Percentiles rank a stretch among this genome's conserved stretches.
phyloP scores from a whole-genome alignment of 2,113 vertebrate species.

The Amazona guildingii region DNA sequence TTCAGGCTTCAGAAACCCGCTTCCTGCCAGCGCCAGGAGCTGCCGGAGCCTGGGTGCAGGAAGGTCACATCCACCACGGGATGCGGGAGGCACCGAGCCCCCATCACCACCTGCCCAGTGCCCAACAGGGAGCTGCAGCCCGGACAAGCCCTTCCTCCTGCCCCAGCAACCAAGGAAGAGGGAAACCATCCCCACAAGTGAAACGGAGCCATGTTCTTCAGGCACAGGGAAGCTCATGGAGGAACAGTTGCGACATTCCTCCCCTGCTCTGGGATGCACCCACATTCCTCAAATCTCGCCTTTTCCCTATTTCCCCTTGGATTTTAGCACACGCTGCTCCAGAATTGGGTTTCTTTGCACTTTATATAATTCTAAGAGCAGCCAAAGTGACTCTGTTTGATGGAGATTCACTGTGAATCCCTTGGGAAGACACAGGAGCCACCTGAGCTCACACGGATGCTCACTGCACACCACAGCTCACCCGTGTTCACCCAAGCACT shows the following conservation, averaged over 20 bases:
- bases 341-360: fast-evolving
- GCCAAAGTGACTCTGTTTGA: not conserved
- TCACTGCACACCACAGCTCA: fast-evolving
- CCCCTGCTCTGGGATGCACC: fast-evolving
- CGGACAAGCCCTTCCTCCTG: not conserved
- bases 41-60: not conserved
- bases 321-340: not conserved
- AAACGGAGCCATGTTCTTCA: not conserved
- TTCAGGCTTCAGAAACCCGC: not conserved
- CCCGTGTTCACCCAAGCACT: fast-evolving
- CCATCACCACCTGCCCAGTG: not conserved
- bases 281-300: fast-evolving
- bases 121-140: not conserved
- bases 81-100: not conserved
- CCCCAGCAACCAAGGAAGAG: not conserved
- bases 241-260: fast-evolving
- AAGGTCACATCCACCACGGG: not conserved
- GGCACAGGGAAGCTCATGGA: not conserved
- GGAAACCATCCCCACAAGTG: not conserved
- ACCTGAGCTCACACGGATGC: fast-evolving
- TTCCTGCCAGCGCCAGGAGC: not conserved
- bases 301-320: not conserved
- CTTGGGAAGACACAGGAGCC: not conserved
- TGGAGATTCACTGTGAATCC: not conserved
- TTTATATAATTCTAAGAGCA: fast-evolving